Evolutionary conservation across 2,113 vertebrate genomes (phyloP).

Genomic region (Planiliza haematocheilus): DNA sequence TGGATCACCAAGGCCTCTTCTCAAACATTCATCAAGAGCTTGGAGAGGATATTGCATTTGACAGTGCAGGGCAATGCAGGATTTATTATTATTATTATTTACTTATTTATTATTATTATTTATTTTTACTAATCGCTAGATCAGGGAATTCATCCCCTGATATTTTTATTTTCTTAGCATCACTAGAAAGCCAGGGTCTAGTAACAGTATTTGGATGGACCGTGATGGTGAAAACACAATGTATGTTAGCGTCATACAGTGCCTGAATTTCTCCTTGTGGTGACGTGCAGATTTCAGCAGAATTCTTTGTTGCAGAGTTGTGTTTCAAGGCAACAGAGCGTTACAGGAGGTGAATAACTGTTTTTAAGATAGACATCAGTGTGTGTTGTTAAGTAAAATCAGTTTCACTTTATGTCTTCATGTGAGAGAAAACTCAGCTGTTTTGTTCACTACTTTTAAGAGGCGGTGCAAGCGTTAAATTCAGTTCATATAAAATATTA

Average conservation of each 20-base stretch:
- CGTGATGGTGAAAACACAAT: background rate
- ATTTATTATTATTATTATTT: too few species aligned
- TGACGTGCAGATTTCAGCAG: constrained; percentile 48
- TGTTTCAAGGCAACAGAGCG: constrained; percentile 41
- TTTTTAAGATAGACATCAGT: constrained; percentile 44
- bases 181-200: too few species aligned
- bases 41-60: constrained; percentile 7
- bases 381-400: constrained; percentile 33
- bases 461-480: background rate
- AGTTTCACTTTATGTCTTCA: constrained; percentile 36
- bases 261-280: background rate
- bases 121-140: constrained; percentile 4
- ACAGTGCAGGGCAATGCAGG: background rate
- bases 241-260: background rate
- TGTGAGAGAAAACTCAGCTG: background rate
- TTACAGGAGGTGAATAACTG: constrained; percentile 21
- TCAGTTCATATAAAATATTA: background rate
- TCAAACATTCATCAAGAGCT: constrained; percentile 44
- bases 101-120: too few species aligned
- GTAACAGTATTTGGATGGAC: background rate
- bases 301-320: constrained; percentile 55
- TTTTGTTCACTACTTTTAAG: background rate
- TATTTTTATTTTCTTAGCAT: background rate
- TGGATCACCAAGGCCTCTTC: constrained; percentile 54
- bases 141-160: constrained; percentile 1